Evolutionary conservation across 2,113 vertebrate genomes (phyloP), one percentile per base, ranked within the genome.

Genomic region (Cynoglossus semilaevis): DNA sequence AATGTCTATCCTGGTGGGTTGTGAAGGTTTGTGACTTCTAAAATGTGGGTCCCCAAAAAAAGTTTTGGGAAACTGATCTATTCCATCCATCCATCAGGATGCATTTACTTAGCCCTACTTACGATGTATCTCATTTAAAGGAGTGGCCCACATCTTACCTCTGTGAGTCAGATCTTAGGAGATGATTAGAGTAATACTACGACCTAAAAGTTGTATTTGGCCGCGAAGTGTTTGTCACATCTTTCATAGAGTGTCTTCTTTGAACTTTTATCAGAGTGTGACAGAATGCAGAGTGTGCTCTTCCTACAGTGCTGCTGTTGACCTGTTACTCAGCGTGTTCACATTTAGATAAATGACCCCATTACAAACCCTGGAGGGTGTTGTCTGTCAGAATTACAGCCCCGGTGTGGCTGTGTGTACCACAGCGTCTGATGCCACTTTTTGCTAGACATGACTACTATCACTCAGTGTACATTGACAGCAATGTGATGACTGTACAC

Each of bases 291-390:
- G 61, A 59, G 16, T 6, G 10, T 56, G 40, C 43, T 3, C 1
- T 56, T 43, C 11, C 46, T 63, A 29, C 41, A 51, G 38, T 42
- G 55, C 49, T 44, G 42, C 59, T 67, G 45, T 37, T 55, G 45
- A 51, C 47, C 50, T 73, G 59, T 48, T 76, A 58, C 64, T 71
- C 62, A 41, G 45, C 72, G 77, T 80, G 83, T 79, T 78, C 82
- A 73, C 63, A 72, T 63, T 75, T 70, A 84, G 84, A 90, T 86
- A 75, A 88, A 89, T 85, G 74, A 84, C 76, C 74, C 85, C 58
- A 81, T 85, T 86, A 87, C 72, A 80, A 76, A 76, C 55, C 76
- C 58, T 36, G 54, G 65, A 67, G 63, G 78, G 81, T 77, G 81
- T 85, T 76, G 86, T 89, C 80, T 63, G 77, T 89, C 81, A 84